Percentiles rank a stretch among this genome's conserved stretches.
These are phyloP conservation scores for Plodia interpunctella DNA, from an alignment of 1,140 invertebrate genomes.

Conservation along the genomic window DNA sequence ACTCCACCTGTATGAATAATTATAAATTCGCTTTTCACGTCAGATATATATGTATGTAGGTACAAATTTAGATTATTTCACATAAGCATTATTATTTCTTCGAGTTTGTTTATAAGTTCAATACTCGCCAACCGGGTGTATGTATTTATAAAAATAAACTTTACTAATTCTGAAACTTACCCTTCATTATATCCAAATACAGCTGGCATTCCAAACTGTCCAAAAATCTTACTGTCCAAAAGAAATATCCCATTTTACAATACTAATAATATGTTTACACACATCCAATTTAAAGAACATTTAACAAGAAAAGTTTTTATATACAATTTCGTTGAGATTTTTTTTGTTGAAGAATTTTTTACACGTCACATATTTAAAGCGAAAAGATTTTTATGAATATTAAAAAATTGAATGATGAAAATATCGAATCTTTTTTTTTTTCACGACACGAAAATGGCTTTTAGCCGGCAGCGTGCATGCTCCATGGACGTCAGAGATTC, in stretches of 20 bases:
- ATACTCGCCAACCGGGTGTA: too few species aligned
- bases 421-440: neutral
- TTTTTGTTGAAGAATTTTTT: neutral
- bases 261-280: neutral
- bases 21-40: too few species aligned
- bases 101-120: too few species aligned
- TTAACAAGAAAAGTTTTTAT: neutral
- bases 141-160: too few species aligned
- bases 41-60: too few species aligned
- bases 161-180: too few species aligned
- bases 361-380: neutral
- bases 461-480: neutral
- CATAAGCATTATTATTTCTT: too few species aligned
- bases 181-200: neutral
- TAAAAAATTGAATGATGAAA: neutral
- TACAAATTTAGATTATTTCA: too few species aligned
- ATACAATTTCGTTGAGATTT: neutral
- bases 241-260: neutral
- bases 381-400: neutral
- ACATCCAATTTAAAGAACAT: neutral
- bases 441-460: neutral
- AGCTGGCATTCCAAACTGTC: neutral
- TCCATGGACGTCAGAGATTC: neutral
- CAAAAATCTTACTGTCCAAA: neutral
- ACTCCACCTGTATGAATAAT: too few species aligned